Percentiles rank a stretch among this genome's conserved stretches.
Conservation (phyloP, 2,113 vertebrate species). For the Illadopsis cleaveri region DNA sequence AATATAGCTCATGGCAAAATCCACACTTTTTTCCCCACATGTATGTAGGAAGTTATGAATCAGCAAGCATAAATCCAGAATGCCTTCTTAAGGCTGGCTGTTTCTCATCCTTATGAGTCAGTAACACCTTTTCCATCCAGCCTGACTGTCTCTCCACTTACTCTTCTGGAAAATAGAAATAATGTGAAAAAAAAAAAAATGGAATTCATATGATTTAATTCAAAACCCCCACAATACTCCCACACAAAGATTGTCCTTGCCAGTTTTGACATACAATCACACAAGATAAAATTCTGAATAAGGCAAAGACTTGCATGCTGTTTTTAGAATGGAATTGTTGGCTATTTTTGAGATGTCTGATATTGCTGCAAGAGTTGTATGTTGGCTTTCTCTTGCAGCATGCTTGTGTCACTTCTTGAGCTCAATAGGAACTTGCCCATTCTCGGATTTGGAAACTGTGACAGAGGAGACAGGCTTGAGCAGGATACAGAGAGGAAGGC, state of each 20-base stretch:
- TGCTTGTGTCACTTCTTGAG: neutral
- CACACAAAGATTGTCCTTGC: conserved; percentile 7
- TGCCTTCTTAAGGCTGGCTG: conserved; percentile 57
- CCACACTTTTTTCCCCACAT: conserved; percentile 38
- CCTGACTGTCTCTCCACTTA: conserved; percentile 32
- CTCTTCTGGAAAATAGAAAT: conserved; percentile 62
- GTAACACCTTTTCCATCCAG: conserved; percentile 62
- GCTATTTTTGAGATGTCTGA: neutral
- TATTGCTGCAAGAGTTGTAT: neutral
- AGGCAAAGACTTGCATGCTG: neutral
- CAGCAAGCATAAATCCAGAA: conserved; percentile 69
- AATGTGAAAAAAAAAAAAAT: conserved; percentile 24
- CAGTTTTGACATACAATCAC: conserved; percentile 18
- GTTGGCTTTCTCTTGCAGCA: neutral
- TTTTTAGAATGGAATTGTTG: neutral
- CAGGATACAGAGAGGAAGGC: neutral
- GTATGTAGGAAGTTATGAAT: conserved; percentile 79
- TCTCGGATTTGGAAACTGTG: neutral
- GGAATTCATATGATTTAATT: conserved; percentile 45
- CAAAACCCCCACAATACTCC: conserved; percentile 15
- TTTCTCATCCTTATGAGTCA: conserved; percentile 73
- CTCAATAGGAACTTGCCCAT: neutral
- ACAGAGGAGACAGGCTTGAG: neutral
- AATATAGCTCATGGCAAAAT: conserved; percentile 54
- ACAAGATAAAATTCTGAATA: conserved; percentile 30